phyloP scores from a whole-genome alignment of 2,888 invertebrate genomes.

The Eudemis profundana region DNA sequence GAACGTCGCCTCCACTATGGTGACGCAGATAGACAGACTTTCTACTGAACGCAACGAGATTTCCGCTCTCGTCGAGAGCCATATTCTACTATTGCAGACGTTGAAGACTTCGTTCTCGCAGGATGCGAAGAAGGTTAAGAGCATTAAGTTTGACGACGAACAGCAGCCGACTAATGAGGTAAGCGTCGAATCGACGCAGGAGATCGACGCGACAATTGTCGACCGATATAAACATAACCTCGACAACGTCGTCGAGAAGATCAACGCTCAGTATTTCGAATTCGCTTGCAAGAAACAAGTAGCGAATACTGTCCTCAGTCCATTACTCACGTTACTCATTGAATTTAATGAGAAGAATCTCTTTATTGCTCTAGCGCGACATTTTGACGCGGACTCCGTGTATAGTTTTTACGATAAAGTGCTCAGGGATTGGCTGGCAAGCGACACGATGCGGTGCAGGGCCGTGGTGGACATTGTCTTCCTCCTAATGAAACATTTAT shows the following conservation, averaged over 20 bases:
- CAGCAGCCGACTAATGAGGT: slow-evolving; percentile 22
- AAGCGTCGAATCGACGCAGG: slow-evolving; percentile 3
- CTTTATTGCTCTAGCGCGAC: slow-evolving; percentile 71
- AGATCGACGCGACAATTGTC: slow-evolving; percentile 51
- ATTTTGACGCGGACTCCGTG: slow-evolving; percentile 54
- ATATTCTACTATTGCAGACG: slow-evolving; percentile 62
- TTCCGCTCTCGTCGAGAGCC: slow-evolving; percentile 72
- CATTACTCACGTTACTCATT: slow-evolving; percentile 82
- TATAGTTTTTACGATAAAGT: slow-evolving; percentile 66
- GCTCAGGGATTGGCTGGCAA: slow-evolving; percentile 79
- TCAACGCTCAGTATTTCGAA: slow-evolving; percentile 84
- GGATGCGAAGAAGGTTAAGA: slow-evolving; percentile 58
- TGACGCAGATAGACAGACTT: slow-evolving; percentile 66
- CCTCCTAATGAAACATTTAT: slow-evolving; percentile 83
- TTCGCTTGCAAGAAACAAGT: slow-evolving; percentile 75
- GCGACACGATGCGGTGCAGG: slow-evolving; percentile 79
- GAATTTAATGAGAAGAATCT: slow-evolving; percentile 85
- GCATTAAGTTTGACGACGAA: slow-evolving; percentile 64
- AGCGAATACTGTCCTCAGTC: slow-evolving; percentile 73
- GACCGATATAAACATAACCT: slow-evolving; percentile 75
- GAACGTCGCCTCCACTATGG: slow-evolving; percentile 63
- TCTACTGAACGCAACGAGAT: slow-evolving; percentile 69
- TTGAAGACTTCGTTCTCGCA: slow-evolving; percentile 58
- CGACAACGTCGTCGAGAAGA: slow-evolving; percentile 70
- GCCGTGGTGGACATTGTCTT: slow-evolving; percentile 87